These are phyloP conservation scores for Selene dorsalis DNA, from an alignment of 2,797 vertebrate species.

Conservation along the genomic window DNA sequence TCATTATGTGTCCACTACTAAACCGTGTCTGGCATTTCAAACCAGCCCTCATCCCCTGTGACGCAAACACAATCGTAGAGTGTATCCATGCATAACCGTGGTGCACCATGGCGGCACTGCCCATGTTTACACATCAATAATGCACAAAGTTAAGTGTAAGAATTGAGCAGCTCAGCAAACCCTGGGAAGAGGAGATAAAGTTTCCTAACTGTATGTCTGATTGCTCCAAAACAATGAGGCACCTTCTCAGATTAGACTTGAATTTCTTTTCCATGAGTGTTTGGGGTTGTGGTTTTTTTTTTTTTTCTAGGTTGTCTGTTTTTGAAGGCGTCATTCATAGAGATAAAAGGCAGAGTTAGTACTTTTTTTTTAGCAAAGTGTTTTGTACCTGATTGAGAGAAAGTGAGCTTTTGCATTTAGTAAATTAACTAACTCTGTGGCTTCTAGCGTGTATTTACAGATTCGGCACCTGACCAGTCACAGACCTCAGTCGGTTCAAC, in stretches of 20 bases:
- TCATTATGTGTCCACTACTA: background rate
- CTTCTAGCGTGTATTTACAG: background rate
- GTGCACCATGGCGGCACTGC: conserved; percentile 20
- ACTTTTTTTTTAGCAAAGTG: background rate
- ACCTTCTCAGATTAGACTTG: conserved; percentile 5
- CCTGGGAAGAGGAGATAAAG: conserved; percentile 34
- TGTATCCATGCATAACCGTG: conserved; percentile 26
- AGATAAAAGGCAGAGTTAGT: background rate
- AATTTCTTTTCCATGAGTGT: background rate
- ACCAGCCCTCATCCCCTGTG: conserved; percentile 10
- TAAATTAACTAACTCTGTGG: background rate
- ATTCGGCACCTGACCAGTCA: background rate
- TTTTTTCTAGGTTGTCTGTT: background rate
- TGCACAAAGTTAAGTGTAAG: conserved; percentile 36
- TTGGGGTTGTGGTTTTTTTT: background rate
- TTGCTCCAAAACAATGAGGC: conserved; percentile 15
- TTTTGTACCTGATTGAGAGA: background rate
- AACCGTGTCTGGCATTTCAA: background rate
- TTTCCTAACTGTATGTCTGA: conserved; percentile 31
- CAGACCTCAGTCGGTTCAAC: background rate
- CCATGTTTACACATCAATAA: conserved; percentile 73
- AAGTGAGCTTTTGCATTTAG: background rate
- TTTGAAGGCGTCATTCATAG: background rate
- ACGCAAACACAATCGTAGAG: background rate
- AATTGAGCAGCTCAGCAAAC: conserved; percentile 60